These are phyloP conservation scores for Muntiacus muntjak DNA, from an alignment of 2,113 vertebrate species.

Conservation along the genomic window DNA sequence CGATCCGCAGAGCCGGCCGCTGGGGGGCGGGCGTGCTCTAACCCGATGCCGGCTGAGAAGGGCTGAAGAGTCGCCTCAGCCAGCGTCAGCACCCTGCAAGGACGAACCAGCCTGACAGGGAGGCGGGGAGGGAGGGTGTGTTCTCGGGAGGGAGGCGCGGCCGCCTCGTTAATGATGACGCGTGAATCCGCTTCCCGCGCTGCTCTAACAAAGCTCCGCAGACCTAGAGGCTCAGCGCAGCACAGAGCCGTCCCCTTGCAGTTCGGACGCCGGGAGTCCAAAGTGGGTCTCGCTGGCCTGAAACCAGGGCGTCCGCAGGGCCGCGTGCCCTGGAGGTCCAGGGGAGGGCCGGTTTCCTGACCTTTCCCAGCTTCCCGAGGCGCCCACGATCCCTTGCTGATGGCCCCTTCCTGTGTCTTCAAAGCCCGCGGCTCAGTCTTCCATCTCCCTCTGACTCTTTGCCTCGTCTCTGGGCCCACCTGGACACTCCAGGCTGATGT, in stretches of 20 bases:
- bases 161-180: rapidly evolving
- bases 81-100: rapidly evolving
- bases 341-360: rapidly evolving
- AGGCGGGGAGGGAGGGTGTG: rapidly evolving
- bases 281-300: rapidly evolving
- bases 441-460: neutral
- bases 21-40: rapidly evolving
- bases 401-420: rapidly evolving
- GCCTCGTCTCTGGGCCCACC: too few relatives aligned
- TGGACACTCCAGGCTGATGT: neutral
- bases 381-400: rapidly evolving
- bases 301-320: rapidly evolving
- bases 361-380: rapidly evolving
- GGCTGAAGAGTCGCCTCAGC: neutral
- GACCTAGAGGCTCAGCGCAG: rapidly evolving
- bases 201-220: rapidly evolving
- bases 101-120: rapidly evolving
- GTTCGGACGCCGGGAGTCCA: neutral
- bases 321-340: rapidly evolving
- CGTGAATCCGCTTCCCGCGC: rapidly evolving
- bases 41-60: rapidly evolving
- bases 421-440: rapidly evolving
- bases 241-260: rapidly evolving
- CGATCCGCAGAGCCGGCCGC: rapidly evolving
- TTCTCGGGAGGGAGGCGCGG: rapidly evolving